Conservation (phyloP, 2,113 vertebrate genomes). For the Chroicocephalus ridibundus region DNA sequence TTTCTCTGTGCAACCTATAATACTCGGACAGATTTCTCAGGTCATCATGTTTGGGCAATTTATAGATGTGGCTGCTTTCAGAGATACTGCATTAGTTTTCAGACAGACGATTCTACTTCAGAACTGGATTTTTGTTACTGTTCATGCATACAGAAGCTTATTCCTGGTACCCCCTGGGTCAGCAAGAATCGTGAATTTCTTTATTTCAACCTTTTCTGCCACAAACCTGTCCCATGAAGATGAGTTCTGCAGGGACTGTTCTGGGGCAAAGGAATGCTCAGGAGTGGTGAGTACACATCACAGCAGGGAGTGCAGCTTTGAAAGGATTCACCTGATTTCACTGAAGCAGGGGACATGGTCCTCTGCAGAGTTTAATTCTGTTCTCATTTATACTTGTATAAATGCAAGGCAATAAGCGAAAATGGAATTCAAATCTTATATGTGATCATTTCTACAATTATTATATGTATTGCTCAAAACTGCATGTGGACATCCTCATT, state of each 20-base stretch:
- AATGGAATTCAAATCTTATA: background rate
- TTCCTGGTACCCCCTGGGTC: background rate
- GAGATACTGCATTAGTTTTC: background rate
- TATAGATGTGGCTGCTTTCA: background rate
- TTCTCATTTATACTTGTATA: background rate
- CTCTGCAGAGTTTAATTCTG: background rate
- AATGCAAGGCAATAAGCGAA: background rate
- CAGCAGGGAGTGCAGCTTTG: background rate
- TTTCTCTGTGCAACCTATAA: background rate
- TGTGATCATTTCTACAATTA: background rate
- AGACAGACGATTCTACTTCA: background rate
- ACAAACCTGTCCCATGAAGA: fast-evolving
- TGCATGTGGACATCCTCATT: background rate
- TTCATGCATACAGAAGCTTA: background rate
- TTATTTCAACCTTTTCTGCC: background rate
- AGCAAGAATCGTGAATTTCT: background rate
- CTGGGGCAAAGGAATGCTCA: background rate
- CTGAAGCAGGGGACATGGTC: background rate
- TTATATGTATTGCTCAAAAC: background rate
- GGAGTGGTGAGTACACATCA: background rate
- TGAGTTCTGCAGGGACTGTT: background rate
- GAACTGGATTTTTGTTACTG: background rate
- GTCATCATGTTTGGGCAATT: background rate
- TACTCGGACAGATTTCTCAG: background rate
- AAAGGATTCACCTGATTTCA: background rate